Evolutionary conservation across 23 tunicate species (phyloP), one percentile per base, ranked within the genome.

Genomic region (Phallusia fumigata): DNA sequence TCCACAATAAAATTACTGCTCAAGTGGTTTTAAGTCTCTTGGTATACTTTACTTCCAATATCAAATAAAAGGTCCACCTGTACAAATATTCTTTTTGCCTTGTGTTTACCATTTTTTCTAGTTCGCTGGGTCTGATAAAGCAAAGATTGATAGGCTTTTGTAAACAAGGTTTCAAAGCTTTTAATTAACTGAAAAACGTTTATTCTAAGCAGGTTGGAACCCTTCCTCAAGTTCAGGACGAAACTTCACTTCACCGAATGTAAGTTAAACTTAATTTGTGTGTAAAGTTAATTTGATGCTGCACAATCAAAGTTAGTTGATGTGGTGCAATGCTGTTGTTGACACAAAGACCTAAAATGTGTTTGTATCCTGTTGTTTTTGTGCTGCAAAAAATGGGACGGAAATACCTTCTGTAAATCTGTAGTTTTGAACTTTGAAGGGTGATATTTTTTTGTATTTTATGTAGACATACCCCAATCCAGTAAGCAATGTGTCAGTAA

Each of bases 401-500:
- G n/a, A n/a, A n/a, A n/a, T n/a, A n/a, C n/a, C n/a, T n/a, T n/a
- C n/a, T n/a, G n/a, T n/a, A n/a, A n/a, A n/a, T n/a, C 58, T 13
- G 18, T 51, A 51, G 15, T 18, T 51, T 15, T 15, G 58, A 51
- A 15, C 15, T 18, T 15, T 51, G 18, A 15, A 51, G 58, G 28
- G 26, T 58, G 2, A 6, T 58, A 58, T 58, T 13, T 58, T 58
- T 13, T 21, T 58, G 13, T 24, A 58, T 24, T 58, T 58, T 11
- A 51, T 84, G 33, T 58, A 84, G 88, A 16, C 31, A 0, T 84
- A 58, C 32, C 88, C 76, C 30, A 84, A 78, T 51, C 36, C 88
- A 19, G 51, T 77, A 3, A 82, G 40, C 53, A 83, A 64, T 78
- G 33, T 75, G 24, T 64, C 87, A 65, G 87, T 77, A 3, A 77